A percentile compares a stretch with the other conserved stretches of the same genome.
Conservation (phyloP, 2,888 invertebrate species). For the Diaphora mendica region DNA sequence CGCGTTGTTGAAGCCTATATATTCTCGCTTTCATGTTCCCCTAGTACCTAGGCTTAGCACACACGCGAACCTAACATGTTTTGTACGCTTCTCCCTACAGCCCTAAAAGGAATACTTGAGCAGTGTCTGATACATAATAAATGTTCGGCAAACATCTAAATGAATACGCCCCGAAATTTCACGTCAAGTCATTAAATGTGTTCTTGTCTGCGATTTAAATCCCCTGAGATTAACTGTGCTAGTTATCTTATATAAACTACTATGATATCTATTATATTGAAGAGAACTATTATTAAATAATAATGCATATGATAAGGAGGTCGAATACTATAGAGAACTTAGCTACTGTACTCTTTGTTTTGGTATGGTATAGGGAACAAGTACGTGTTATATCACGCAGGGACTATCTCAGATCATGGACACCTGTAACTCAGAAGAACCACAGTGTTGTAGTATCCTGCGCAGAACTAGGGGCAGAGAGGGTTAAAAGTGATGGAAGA, state of each 20-base stretch:
- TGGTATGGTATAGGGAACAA: no score
- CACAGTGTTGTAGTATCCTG: no score
- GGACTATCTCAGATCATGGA: no score
- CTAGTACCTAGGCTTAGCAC: conserved; percentile 25
- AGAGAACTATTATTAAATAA: background rate
- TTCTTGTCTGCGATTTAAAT: background rate
- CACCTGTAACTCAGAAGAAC: no score
- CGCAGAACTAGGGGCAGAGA: no score
- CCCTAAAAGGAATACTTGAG: conserved; percentile 43
- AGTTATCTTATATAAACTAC: background rate
- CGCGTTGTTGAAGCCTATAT: conserved; percentile 26
- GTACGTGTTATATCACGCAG: no score
- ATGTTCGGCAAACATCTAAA: conserved; percentile 36
- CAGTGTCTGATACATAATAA: conserved; percentile 30
- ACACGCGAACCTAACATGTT: conserved; percentile 9
- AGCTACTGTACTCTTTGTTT: background rate
- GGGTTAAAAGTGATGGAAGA: no score
- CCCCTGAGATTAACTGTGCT: background rate
- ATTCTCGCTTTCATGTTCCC: conserved; percentile 26
- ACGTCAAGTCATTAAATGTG: background rate
- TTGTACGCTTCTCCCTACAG: conserved; percentile 18
- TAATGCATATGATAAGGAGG: background rate
- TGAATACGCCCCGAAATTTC: conserved; percentile 19
- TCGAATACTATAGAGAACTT: background rate
- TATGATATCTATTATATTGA: background rate